Conservation (phyloP, 1,140 invertebrate species). For the Arctopsyche grandis region DNA sequence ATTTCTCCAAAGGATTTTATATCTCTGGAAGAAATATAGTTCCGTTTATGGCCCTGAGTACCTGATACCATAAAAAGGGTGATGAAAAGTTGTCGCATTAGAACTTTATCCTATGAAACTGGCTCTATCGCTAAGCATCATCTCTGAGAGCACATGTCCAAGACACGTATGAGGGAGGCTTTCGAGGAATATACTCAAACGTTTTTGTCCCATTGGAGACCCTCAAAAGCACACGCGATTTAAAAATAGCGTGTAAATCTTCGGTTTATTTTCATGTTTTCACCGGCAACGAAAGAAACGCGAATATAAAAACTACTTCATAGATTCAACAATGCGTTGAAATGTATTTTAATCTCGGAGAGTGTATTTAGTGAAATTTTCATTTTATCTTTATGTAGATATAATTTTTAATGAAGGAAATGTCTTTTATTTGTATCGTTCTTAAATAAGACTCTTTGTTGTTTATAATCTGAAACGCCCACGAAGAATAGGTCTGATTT, state of each 20-base stretch:
- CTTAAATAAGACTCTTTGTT: too few species aligned
- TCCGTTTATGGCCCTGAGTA: conserved; percentile 41
- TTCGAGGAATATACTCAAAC: conserved; percentile 7
- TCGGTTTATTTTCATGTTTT: not conserved
- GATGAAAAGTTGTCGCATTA: conserved; percentile 46
- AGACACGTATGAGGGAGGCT: conserved; percentile 9
- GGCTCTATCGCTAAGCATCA: conserved; percentile 32
- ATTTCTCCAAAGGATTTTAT: conserved; percentile 14
- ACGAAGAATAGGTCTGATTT: too few species aligned
- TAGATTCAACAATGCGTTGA: too few species aligned
- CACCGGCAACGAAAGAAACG: too few species aligned
- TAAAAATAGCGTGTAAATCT: not conserved
- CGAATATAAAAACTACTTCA: too few species aligned
- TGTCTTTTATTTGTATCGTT: not conserved
- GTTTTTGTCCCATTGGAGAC: not conserved
- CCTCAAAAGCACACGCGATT: not conserved
- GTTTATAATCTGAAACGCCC: too few species aligned
- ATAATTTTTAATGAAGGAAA: too few species aligned
- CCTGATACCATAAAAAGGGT: conserved; percentile 45
- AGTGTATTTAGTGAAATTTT: too few species aligned
- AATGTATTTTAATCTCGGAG: too few species aligned
- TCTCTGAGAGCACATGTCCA: conserved; percentile 37
- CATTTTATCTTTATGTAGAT: too few species aligned
- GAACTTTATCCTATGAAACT: conserved; percentile 43
- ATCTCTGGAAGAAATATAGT: conserved; percentile 39